Evolutionary conservation across 1,140 invertebrate species (phyloP).

Genomic region (Meloidogyne exigua): DNA sequence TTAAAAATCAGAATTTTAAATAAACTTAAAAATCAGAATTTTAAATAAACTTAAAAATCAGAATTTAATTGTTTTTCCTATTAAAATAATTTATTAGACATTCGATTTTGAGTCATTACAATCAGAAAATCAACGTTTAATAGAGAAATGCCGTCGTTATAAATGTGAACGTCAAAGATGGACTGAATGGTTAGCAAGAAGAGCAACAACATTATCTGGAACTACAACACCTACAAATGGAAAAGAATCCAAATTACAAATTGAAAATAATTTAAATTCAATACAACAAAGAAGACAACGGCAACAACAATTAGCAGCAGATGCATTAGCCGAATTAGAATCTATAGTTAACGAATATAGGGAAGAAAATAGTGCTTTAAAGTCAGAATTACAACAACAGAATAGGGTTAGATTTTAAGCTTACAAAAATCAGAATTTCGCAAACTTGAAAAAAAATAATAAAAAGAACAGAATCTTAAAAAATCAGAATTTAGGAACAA

Average conservation of each 20-base stretch:
- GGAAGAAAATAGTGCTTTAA: conserved; percentile 60
- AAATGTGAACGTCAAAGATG: conserved; percentile 49
- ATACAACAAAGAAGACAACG: conserved; percentile 23
- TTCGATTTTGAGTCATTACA: conserved; percentile 41
- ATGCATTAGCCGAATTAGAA: conserved; percentile 57
- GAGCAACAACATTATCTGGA: background rate
- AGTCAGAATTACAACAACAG: conserved; percentile 49
- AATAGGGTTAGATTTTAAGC: background rate
- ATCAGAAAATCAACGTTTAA: conserved; percentile 42
- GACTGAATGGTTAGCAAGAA: conserved; percentile 29
- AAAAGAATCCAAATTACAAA: background rate
- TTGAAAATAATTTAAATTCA: background rate
- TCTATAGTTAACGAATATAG: conserved; percentile 57
- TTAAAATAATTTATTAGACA: conserved; percentile 10
- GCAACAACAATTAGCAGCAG: conserved; percentile 50
- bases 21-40: background rate
- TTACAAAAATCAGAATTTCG: background rate
- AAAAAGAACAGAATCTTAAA: background rate
- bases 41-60: background rate
- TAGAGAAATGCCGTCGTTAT: conserved; percentile 38
- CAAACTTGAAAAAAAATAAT: background rate
- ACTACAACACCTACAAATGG: background rate
- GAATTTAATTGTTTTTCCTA: background rate
- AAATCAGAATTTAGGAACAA: background rate
- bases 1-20: background rate